Conservation (phyloP, 1,140 invertebrate species). For the Andrena cerasifolii region DNA sequence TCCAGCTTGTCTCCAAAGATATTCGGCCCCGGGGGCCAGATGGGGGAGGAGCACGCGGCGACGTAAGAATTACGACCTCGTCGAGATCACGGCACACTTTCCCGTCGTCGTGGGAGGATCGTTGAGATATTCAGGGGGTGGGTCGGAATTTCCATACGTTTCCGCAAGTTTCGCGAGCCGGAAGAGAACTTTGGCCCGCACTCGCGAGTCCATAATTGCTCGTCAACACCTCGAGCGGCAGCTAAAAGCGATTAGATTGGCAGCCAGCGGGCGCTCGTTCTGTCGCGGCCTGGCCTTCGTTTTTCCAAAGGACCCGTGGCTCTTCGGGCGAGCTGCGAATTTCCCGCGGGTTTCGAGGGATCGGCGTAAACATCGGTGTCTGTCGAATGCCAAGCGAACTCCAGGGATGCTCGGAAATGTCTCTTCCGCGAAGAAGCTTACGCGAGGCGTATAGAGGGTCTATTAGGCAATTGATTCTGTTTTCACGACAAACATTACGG, state of each 20-base stretch:
- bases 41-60: no score
- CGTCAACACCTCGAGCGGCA: no score
- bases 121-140: background rate
- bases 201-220: no score
- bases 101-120: no score
- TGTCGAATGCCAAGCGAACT: background rate
- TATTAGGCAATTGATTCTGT: no score
- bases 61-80: background rate
- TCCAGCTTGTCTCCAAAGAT: background rate
- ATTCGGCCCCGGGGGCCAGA: slow-evolving; percentile 10
- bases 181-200: background rate
- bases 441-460: no score
- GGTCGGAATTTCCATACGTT: background rate
- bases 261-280: no score
- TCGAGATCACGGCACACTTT: background rate
- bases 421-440: background rate
- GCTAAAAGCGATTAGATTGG: no score
- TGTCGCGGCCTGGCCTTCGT: no score
- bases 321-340: background rate
- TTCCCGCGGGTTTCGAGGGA: background rate
- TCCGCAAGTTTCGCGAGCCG: background rate
- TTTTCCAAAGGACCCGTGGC: no score
- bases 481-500: no score
- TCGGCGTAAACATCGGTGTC: background rate
- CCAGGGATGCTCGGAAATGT: background rate